Percentiles rank a stretch among this genome's conserved stretches.
Conservation (phyloP, 2,797 vertebrate genomes). For the Myotis daubentonii region DNA sequence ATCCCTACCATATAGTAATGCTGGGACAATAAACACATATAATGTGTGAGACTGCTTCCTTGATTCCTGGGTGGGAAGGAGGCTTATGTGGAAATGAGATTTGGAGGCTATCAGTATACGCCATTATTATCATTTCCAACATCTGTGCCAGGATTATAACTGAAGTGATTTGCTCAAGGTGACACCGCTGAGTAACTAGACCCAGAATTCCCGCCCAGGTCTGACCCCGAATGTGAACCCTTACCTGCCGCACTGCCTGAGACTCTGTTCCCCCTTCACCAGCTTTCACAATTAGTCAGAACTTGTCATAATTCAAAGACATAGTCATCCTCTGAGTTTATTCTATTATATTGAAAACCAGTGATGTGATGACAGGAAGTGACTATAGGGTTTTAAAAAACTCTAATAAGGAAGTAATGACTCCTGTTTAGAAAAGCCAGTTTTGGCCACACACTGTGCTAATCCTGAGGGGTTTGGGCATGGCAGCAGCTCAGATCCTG, state of each 20-base stretch:
- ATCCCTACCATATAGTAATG: neutral
- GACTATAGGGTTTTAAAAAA: neutral
- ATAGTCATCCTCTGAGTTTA: neutral
- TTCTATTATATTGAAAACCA: neutral
- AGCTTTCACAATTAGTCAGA: conserved; percentile 32
- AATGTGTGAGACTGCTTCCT: rapidly evolving
- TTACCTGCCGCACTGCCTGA: neutral
- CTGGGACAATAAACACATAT: rapidly evolving
- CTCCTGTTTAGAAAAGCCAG: neutral
- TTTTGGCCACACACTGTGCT: neutral
- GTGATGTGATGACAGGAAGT: neutral
- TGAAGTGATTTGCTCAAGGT: neutral
- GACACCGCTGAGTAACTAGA: neutral
- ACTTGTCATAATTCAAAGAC: neutral
- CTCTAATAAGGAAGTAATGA: neutral
- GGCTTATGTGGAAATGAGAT: neutral
- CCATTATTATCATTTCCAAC: neutral
- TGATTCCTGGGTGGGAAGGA: neutral
- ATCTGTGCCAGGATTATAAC: neutral
- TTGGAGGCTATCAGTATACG: neutral
- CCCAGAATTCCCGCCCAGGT: neutral
- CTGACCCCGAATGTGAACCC: rapidly evolving
- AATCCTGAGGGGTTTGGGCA: neutral
- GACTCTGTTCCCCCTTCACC: neutral
- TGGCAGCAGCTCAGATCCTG: neutral